Conservation (phyloP, 2,797 vertebrate genomes). For the Malacoraja senta region DNA sequence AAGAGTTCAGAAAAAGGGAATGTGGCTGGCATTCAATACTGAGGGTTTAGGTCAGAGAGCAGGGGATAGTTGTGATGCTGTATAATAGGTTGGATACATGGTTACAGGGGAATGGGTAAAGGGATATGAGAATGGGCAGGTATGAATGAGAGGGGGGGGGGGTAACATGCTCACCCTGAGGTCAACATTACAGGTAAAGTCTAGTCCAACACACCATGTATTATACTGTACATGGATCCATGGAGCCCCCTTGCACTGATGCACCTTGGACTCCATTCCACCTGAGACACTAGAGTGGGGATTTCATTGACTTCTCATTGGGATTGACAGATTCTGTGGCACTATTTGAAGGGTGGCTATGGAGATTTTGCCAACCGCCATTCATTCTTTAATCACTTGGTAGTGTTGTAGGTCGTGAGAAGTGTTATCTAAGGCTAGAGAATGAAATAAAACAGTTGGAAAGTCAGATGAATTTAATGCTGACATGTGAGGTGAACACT, state of each 20-base stretch:
- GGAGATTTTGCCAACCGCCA: not conserved
- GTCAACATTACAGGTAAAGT: not conserved
- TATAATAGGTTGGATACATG: not conserved
- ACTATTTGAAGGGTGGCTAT: not conserved
- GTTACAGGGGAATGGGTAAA: not conserved
- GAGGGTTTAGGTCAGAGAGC: not conserved
- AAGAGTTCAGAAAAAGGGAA: not conserved
- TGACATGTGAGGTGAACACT: no score
- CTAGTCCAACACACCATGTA: no score
- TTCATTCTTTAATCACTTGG: not conserved
- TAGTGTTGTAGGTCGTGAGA: no score
- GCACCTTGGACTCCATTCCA: not conserved
- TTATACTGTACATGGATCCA: no score
- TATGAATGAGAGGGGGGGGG: not conserved
- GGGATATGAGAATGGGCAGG: not conserved
- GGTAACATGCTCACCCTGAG: not conserved
- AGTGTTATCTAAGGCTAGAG: no score
- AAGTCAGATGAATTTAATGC: no score
- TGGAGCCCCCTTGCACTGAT: no score
- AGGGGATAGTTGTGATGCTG: not conserved
- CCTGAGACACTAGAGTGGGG: not conserved
- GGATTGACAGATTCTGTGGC: not conserved
- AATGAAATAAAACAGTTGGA: no score
- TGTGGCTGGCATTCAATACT: not conserved
- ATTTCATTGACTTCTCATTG: not conserved